Evolutionary conservation across 2,797 vertebrate species (phyloP), one percentile per base, ranked within the genome.

Genomic region (Buceros bicornis): DNA sequence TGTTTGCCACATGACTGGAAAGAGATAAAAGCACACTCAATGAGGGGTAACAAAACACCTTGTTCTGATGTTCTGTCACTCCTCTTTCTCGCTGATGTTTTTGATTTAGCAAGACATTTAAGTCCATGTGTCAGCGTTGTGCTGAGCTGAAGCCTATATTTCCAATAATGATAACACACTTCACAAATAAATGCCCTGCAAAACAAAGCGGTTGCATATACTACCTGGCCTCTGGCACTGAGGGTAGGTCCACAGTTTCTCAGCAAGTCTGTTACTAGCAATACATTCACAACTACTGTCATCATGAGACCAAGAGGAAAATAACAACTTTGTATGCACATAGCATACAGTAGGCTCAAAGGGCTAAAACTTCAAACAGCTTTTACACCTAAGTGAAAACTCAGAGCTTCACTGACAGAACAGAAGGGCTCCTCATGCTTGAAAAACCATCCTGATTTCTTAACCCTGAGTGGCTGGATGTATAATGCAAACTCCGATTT

Each of bases 1-100:
- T 76, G 61, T 83, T 94, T 91, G 65, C 79, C 85, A 94, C 61
- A 76, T 92, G 84, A 83, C 56, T 90, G 84, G 69, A 95, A 95
- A 83, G 66, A 89, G 69, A 91, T 93, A 95, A 96, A 97, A 96
- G 87, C 42, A 54, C 35, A 37, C 6, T 71, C 47, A 88, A 37
- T 45, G 80, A 96, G 25, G 43, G 53, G 56, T 45, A 91, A 86
- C 58, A 90, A 79, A 88, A 88, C 80, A 83, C 91, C 87, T 95
- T 86, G 70, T 91, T 95, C 70, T 91, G 65, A 62, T 66, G 58
- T 83, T 86, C n/a, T 33, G 29, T 83, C 47, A 60, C 76, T 67
- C 54, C 26, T 93, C 57, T 90, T 86, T 91, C 37, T 45, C 47
- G 58, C 43, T 66, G 62, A 74, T 51, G 47, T 60, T 93, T 94